phyloP scores from a whole-genome alignment of 2,888 invertebrate genomes.

The Melinaea menophilus region DNA sequence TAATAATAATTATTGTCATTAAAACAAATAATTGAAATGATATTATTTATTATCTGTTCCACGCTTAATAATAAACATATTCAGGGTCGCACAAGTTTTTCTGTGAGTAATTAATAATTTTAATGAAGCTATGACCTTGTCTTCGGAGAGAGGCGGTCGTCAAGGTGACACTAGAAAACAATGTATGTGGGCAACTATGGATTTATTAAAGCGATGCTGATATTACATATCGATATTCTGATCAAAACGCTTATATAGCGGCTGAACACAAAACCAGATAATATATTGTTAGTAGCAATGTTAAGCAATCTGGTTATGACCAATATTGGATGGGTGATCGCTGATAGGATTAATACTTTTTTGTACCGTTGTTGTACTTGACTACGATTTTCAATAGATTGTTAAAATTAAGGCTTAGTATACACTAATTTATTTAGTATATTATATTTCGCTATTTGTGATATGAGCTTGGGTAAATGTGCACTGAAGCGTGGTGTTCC shows the following conservation, averaged over 20 bases:
- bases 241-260: too few relatives aligned
- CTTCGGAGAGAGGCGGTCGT: conserved; percentile 39
- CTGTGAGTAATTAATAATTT: conserved; percentile 32
- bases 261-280: too few relatives aligned
- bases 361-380: too few relatives aligned
- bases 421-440: neutral
- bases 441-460: neutral
- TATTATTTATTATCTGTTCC: too few relatives aligned
- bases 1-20: too few relatives aligned
- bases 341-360: too few relatives aligned
- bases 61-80: neutral
- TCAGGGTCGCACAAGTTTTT: conserved; percentile 20
- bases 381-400: too few relatives aligned
- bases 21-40: too few relatives aligned
- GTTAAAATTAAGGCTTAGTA: neutral
- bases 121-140: conserved; percentile 36
- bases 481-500: neutral
- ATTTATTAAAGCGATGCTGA: neutral
- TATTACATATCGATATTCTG: too few relatives aligned
- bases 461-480: neutral
- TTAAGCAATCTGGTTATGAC: too few relatives aligned
- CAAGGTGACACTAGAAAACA: conserved; percentile 40
- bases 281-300: too few relatives aligned
- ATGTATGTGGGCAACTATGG: conserved; percentile 35
- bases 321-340: too few relatives aligned